Percentiles rank a stretch among this genome's conserved stretches.
Evolutionary conservation across 2,888 invertebrate genomes (phyloP).

Genomic region (Neelides folsomi): DNA sequence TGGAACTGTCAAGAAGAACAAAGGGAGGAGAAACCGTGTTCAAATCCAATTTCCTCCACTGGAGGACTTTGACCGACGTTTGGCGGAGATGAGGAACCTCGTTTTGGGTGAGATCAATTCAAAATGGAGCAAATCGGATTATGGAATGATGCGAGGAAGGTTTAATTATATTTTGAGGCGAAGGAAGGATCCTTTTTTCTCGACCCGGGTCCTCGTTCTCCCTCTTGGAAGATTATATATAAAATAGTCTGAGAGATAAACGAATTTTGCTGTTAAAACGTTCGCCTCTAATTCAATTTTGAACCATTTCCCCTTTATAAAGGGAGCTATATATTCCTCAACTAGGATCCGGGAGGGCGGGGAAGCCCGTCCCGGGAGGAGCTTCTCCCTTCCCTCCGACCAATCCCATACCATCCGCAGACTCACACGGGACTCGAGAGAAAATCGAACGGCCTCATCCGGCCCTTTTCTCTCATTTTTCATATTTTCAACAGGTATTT

Average conservation of each 20-base stretch:
- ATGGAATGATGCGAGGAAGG: slow-evolving; percentile 9
- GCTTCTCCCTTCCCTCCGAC: slow-evolving; percentile 8
- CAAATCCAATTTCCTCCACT: neutral
- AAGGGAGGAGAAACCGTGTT: neutral
- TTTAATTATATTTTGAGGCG: slow-evolving; percentile 34
- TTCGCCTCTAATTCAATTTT: slow-evolving; percentile 35
- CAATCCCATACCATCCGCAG: slow-evolving; percentile 9
- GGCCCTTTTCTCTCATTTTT: slow-evolving; percentile 11
- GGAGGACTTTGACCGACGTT: neutral
- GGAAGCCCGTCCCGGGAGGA: slow-evolving; percentile 8
- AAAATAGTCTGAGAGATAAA: slow-evolving; percentile 33
- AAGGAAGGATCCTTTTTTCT: slow-evolving; percentile 27
- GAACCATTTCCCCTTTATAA: slow-evolving; percentile 34
- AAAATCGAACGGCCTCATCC: slow-evolving; percentile 8
- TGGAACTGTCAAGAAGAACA: slow-evolving; percentile 12
- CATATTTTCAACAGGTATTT: slow-evolving; percentile 30
- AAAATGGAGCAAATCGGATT: slow-evolving; percentile 33
- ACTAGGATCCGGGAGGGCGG: slow-evolving; percentile 10
- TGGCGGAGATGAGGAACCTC: neutral
- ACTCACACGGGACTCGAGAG: neutral
- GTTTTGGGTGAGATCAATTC: slow-evolving; percentile 24
- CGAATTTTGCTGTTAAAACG: slow-evolving; percentile 34
- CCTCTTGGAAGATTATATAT: slow-evolving; percentile 26
- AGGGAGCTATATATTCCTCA: slow-evolving; percentile 29
- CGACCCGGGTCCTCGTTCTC: slow-evolving; percentile 5